Conservation (phyloP, 1,140 invertebrate genomes). For the Rhagoletis zephyria region DNA sequence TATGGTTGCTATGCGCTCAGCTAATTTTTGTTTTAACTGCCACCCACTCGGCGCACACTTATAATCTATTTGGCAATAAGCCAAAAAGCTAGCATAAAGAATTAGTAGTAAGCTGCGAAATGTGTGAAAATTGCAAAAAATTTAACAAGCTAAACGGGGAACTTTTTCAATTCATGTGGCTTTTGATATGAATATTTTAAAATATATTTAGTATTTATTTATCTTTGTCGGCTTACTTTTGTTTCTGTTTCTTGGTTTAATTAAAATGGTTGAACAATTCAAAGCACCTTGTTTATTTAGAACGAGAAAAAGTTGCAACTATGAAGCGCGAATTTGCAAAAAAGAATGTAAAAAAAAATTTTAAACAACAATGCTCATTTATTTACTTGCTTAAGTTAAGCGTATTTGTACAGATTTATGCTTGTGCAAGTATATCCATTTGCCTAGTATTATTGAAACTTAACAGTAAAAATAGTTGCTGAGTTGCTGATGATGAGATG, state of each 20-base stretch:
- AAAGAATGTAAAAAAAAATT: too few relatives aligned
- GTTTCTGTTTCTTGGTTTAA: neutral
- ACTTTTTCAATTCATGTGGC: neutral
- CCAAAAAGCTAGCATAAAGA: neutral
- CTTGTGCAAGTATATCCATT: too few relatives aligned
- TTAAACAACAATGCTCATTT: too few relatives aligned
- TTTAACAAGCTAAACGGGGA: neutral
- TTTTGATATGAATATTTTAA: neutral
- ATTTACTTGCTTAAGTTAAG: too few relatives aligned
- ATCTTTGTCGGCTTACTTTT: neutral
- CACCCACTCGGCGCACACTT: neutral
- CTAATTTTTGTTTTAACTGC: neutral
- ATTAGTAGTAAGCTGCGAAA: neutral
- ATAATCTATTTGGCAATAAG: neutral
- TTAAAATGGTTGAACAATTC: neutral
- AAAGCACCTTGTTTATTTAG: too few relatives aligned
- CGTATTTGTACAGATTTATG: too few relatives aligned
- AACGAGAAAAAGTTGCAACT: too few relatives aligned
- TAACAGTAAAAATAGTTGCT: too few relatives aligned
- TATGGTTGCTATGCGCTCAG: neutral
- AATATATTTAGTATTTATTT: neutral
- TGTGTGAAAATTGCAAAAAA: conserved; percentile 1
- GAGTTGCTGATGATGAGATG: too few relatives aligned
- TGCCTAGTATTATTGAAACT: too few relatives aligned
- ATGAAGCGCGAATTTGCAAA: too few relatives aligned